A percentile compares a stretch with the other conserved stretches of the same genome.
phyloP scores from a whole-genome alignment of 2,113 vertebrate genomes.

The Smithornis capensis region DNA sequence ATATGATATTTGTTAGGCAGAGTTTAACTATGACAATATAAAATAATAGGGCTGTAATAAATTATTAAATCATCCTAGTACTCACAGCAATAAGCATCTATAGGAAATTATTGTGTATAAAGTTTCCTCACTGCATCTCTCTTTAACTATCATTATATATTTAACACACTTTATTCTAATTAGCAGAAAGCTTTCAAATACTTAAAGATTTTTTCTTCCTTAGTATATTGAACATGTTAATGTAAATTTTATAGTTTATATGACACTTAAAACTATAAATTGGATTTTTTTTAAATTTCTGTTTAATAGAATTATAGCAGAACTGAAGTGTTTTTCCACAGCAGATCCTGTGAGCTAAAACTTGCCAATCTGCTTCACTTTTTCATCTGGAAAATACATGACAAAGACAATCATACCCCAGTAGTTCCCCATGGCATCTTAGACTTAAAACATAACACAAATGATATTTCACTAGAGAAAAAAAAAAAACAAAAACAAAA shows the following conservation, averaged over 20 bases:
- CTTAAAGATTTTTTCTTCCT: not conserved
- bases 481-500: not conserved
- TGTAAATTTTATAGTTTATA: not conserved
- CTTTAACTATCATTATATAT: not conserved
- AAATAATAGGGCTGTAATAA: not conserved
- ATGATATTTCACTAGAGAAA: not conserved
- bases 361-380: not conserved
- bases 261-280: not conserved
- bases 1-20: too few relatives aligned
- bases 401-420: not conserved
- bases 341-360: not conserved
- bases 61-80: not conserved
- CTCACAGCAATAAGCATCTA: not conserved
- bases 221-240: not conserved
- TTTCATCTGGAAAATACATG: not conserved
- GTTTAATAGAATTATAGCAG: not conserved
- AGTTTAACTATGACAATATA: not conserved
- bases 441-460: constrained; percentile 65
- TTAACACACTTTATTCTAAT: not conserved
- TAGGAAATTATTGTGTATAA: not conserved
- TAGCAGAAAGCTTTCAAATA: not conserved
- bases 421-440: not conserved
- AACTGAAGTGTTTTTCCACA: not conserved
- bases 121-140: not conserved
- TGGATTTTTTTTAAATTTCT: not conserved